Percentiles rank a stretch among this genome's conserved stretches.
These are phyloP conservation scores for Chrysochloris asiatica DNA, from an alignment of 2,113 vertebrate species.

Conservation along the genomic window DNA sequence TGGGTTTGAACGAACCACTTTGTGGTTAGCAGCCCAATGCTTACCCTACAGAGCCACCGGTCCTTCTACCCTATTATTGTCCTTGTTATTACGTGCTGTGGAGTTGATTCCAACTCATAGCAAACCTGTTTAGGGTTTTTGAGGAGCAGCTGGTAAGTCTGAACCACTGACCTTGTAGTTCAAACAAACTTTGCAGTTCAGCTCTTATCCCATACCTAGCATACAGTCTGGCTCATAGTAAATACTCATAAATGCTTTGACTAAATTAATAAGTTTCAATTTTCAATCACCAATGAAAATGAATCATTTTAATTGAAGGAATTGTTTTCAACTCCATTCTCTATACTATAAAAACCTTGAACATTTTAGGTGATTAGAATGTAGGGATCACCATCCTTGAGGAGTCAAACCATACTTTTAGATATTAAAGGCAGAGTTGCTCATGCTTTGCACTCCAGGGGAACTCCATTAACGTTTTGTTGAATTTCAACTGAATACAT, in stretches of 20 bases:
- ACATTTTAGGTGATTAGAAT: background rate
- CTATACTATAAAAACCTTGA: background rate
- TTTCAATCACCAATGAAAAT: slow-evolving; percentile 36
- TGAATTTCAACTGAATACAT: slow-evolving; percentile 19
- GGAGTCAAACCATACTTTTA: background rate
- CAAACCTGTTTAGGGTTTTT: too few species aligned
- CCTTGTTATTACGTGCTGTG: too few species aligned
- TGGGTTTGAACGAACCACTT: too few species aligned
- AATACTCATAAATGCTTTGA: background rate
- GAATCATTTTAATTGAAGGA: background rate
- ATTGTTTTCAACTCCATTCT: slow-evolving; percentile 30
- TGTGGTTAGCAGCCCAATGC: too few species aligned
- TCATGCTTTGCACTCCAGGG: background rate
- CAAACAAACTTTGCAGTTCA: too few species aligned
- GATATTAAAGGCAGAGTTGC: slow-evolving; percentile 14
- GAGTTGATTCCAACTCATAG: too few species aligned
- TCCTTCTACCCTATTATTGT: too few species aligned
- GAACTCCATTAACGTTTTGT: background rate
- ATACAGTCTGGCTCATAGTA: background rate
- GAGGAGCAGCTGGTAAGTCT: too few species aligned
- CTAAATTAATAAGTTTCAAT: background rate
- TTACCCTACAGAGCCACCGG: too few species aligned
- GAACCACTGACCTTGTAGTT: too few species aligned
- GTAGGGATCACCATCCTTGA: background rate
- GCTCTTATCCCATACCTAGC: background rate